Evolutionary conservation across 2,797 vertebrate genomes (phyloP), one percentile per base, ranked within the genome.

Genomic region (Huso huso): DNA sequence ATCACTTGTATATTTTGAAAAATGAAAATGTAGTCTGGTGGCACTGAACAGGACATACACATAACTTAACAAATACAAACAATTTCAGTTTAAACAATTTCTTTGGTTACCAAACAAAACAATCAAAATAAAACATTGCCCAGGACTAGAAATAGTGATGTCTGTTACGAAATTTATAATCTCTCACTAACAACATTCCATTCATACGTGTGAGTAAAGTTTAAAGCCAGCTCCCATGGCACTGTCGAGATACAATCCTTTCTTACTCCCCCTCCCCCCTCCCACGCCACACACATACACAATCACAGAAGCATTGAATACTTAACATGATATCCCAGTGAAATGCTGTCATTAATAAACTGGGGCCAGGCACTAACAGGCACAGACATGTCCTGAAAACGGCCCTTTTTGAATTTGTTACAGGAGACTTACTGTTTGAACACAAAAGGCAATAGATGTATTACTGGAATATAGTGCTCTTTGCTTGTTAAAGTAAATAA

Each of bases 181-280:
- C 55, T 58, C 55, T 13, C 15, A 58, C 55, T 58, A n/a, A 58
- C 12, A 58, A 58, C 55, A 58, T 58, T 58, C 55, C 55, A 11
- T 11, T 58, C 55, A 6, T 58, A 13, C 12, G 6, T 58, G 55
- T n/a, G 55, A 58, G 51, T 12, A 53, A 8, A 58, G 12, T 11
- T 58, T 58, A 58, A 58, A 58, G 10, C 55, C 15, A 13, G 6
- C 12, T 58, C 55, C 55, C 5, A 58, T 58, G 10, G 12, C 12
- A 58, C 12, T 13, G 15, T 13, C 12, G 55, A 58, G 55, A 58
- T 58, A n/a, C 7, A 13, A 11, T 58, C 10, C 10, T 15, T 11
- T 6, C 11, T 58, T 58, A 13, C 37, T 37, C 3, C 37, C 37
- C 37, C 37, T 5, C 18, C 18, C 18, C 18, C 18, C 18, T 18